phyloP scores from a whole-genome alignment of 2,113 vertebrate genomes.

The Rhabdomys dilectus region DNA sequence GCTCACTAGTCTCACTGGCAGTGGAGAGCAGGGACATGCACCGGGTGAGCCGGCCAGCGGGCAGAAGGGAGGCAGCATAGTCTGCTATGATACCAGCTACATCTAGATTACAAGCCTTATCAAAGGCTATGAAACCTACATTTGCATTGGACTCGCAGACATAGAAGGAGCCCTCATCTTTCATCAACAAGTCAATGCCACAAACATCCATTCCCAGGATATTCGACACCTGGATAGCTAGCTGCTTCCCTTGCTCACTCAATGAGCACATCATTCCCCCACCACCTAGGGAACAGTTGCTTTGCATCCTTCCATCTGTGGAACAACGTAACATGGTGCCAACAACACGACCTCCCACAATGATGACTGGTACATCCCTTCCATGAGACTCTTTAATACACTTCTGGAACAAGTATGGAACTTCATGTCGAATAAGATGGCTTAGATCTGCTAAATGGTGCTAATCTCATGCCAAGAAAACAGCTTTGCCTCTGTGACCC shows the following conservation, averaged over 20 bases:
- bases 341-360: slow-evolving; percentile 91
- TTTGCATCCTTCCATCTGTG: slow-evolving; percentile 91
- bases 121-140: slow-evolving; percentile 92
- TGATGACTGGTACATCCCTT: slow-evolving; percentile 90
- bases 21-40: slow-evolving; percentile 92
- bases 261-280: slow-evolving; percentile 91
- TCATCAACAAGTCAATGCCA: slow-evolving; percentile 91
- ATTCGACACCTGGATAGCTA: slow-evolving; percentile 91
- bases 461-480: slow-evolving; percentile 91
- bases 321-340: slow-evolving; percentile 92
- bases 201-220: slow-evolving; percentile 92
- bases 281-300: slow-evolving; percentile 92
- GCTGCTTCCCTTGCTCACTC: slow-evolving; percentile 90
- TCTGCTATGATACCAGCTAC: slow-evolving; percentile 92
- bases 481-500: slow-evolving; percentile 92
- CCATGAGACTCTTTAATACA: slow-evolving; percentile 91
- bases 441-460: slow-evolving; percentile 91
- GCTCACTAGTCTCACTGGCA: slow-evolving; percentile 91
- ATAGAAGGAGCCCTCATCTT: slow-evolving; percentile 90
- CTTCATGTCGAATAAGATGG: slow-evolving; percentile 91
- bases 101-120: slow-evolving; percentile 92
- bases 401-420: slow-evolving; percentile 91
- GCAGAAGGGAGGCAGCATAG: slow-evolving; percentile 90
- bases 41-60: slow-evolving; percentile 90
- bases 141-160: slow-evolving; percentile 92